Evolutionary conservation across 2,797 vertebrate species (phyloP), one percentile per base, ranked within the genome.

Genomic region (Malacoctenus gilli): DNA sequence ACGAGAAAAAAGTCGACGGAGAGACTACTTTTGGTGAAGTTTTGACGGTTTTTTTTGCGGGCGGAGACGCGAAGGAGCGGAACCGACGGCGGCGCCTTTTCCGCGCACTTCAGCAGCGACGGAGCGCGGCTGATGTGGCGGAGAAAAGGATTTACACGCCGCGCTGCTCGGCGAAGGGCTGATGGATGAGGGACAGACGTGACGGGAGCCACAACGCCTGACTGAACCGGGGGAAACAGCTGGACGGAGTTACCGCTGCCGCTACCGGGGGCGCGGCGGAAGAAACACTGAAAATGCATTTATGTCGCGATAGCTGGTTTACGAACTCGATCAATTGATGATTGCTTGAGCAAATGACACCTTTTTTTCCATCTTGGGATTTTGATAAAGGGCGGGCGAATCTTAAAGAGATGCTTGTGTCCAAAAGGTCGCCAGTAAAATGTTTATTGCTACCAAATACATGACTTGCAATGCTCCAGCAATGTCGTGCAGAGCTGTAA

Each of bases 181-280:
- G 80, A 79, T 51, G 69, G 85, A 77, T 70, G 82, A 80, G 59
- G 47, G 66, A 76, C 77, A 68, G 64, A 62, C 75, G 42, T 56
- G 79, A 60, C 62, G 68, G 56, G 43, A 68, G 54, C 57, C 61
- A 57, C 59, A 22, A 39, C 48, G 67, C 59, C 59, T 18, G 57
- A 58, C 14, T 48, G 65, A 66, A 21, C 44, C 38, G 44, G 44
- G 13, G 41, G 39, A 40, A 60, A 54, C 56, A 51, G 40, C 47
- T 51, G 61, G 41, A 53, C 9, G 39, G 73, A 64, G 59, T 59
- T 44, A 35, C 25, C 25, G n/a, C n/a, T n/a, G n/a, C n/a, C n/a
- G n/a, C n/a, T n/a, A n/a, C n/a, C n/a, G n/a, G 25, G 25, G 25
- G 25, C 8, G 30, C 28, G 48, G 25, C 23, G 43, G 32, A 59